Percentiles rank a stretch among this genome's conserved stretches.
These are phyloP conservation scores for Hydractinia symbiolongicarpus DNA, from an alignment of 30 jellyfish, hydroid and myxozoan species.

Conservation along the genomic window DNA sequence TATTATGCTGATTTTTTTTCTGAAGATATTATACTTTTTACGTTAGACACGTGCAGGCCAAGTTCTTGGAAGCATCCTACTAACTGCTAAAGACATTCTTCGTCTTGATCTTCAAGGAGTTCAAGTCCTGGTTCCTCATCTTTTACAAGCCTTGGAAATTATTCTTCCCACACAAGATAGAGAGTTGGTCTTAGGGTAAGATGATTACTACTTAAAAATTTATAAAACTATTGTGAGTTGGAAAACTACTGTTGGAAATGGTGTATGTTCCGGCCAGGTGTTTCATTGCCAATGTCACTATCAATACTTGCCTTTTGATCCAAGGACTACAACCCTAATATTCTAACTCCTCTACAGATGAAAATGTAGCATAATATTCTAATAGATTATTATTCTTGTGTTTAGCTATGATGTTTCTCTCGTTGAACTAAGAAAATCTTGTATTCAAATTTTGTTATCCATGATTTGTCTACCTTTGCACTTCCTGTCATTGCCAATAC, in stretches of 20 bases:
- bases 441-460: slow-evolving; percentile 73
- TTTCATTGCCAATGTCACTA: not conserved
- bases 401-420: slow-evolving; percentile 62
- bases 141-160: slow-evolving; percentile 77
- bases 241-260: not conserved
- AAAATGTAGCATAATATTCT: no score
- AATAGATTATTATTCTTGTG: not conserved
- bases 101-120: slow-evolving; percentile 92
- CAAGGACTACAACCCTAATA: no score
- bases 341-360: no score
- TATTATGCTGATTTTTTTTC: no score
- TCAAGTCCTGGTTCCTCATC: slow-evolving; percentile 86
- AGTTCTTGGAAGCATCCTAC: slow-evolving; percentile 78
- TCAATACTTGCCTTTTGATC: no score
- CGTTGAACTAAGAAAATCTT: slow-evolving; percentile 61
- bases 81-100: slow-evolving; percentile 60
- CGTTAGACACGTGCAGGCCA: slow-evolving; percentile 88
- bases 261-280: not conserved
- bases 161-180: slow-evolving; percentile 61
- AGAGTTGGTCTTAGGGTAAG: slow-evolving; percentile 82
- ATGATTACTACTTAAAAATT: not conserved
- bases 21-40: not conserved
- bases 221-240: not conserved
- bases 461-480: slow-evolving; percentile 93
- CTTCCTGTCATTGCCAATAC: slow-evolving; percentile 61